A percentile compares a stretch with the other conserved stretches of the same genome.
phyloP scores from a whole-genome alignment of 35 echinoderm and acorn worm genomes.

The Apostichopus japonicus region DNA sequence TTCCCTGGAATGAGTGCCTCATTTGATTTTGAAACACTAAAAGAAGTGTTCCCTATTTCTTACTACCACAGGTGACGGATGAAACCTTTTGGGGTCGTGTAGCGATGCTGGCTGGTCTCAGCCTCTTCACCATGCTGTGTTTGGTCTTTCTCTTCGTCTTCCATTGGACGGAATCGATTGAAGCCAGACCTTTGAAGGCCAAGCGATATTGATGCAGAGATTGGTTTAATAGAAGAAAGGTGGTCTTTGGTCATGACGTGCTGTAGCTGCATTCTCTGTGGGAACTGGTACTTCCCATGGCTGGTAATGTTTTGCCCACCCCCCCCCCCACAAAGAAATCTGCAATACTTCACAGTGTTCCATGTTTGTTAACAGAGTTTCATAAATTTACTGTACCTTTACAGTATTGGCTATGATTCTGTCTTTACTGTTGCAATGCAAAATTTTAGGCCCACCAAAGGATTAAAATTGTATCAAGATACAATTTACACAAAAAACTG shows the following conservation, averaged over 20 bases:
- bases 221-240: too few relatives aligned
- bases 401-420: too few relatives aligned
- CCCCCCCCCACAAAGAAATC: background rate
- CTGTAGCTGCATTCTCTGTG: background rate
- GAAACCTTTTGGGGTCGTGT: slow-evolving; percentile 31
- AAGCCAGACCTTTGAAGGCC: background rate
- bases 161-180: slow-evolving; percentile 35
- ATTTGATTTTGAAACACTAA: too few relatives aligned
- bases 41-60: background rate
- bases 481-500: too few relatives aligned
- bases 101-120: background rate
- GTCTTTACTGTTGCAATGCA: too few relatives aligned
- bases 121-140: slow-evolving; percentile 27
- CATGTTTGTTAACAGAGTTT: too few relatives aligned
- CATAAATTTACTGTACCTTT: too few relatives aligned
- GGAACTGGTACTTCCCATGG: background rate
- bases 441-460: too few relatives aligned
- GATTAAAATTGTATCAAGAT: too few relatives aligned
- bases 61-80: background rate
- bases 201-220: background rate
- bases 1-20: too few relatives aligned
- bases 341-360: too few relatives aligned
- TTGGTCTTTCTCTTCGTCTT: slow-evolving; percentile 10
- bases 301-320: background rate
- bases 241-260: too few relatives aligned